Conservation (phyloP, 2,113 vertebrate species). For the Hippocampus zosterae region DNA sequence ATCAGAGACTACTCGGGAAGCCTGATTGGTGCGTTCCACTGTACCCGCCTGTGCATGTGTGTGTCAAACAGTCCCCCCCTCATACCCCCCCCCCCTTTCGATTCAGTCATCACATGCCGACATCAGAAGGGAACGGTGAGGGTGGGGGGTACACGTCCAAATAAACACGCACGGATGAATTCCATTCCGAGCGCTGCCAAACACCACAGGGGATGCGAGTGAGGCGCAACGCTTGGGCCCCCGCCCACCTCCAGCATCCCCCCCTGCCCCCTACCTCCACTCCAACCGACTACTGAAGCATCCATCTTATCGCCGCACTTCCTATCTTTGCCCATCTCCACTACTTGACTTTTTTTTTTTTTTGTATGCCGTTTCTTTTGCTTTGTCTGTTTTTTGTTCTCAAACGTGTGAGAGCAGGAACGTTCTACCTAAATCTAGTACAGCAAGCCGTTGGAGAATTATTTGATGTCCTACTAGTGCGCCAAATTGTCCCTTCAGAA, state of each 20-base stretch:
- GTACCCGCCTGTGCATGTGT: conserved; percentile 39
- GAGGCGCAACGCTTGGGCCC: conserved; percentile 51
- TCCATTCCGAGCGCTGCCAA: conserved; percentile 61
- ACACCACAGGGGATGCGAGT: conserved; percentile 54
- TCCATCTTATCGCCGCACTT: conserved; percentile 22
- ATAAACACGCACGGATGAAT: conserved; percentile 58
- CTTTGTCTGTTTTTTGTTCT: conserved; percentile 52
- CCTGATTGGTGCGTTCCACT: conserved; percentile 43
- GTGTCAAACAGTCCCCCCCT: conserved; percentile 37
- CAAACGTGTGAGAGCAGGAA: conserved; percentile 31
- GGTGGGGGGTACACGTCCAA: conserved; percentile 34
- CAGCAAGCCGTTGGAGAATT: background rate
- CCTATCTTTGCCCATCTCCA: conserved; percentile 32
- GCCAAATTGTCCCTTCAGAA: background rate
- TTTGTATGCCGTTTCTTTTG: conserved; percentile 31
- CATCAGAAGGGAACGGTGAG: conserved; percentile 11
- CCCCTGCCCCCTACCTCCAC: conserved; percentile 11
- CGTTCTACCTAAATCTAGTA: conserved; percentile 56
- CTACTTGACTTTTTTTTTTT: conserved; percentile 37
- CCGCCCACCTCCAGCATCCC: conserved; percentile 6
- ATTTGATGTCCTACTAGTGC: background rate
- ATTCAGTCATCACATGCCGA: conserved; percentile 52
- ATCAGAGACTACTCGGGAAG: conserved; percentile 55
- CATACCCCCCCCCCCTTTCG: background rate
- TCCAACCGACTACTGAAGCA: conserved; percentile 11